phyloP scores from a whole-genome alignment of 2,888 invertebrate genomes.

The Torymus aiolomorphi region DNA sequence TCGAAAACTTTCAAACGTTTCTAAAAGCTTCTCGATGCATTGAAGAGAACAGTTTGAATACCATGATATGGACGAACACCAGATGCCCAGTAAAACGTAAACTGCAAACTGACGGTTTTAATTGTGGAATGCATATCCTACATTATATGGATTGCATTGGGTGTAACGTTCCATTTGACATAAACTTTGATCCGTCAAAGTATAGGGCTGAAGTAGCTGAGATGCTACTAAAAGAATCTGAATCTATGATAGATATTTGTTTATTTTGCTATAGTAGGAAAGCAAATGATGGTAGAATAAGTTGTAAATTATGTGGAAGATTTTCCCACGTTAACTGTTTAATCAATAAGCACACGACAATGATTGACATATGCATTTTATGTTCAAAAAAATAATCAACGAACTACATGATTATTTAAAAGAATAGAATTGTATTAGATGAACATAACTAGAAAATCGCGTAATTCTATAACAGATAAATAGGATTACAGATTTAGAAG shows the following conservation, averaged over 20 bases:
- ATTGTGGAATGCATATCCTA: neutral
- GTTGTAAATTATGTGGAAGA: neutral
- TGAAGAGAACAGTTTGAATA: neutral
- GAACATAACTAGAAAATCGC: too few relatives aligned
- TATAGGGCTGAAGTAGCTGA: neutral
- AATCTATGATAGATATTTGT: neutral
- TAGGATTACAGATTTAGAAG: too few relatives aligned
- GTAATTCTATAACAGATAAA: too few relatives aligned
- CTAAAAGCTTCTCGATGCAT: neutral
- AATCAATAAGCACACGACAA: too few relatives aligned
- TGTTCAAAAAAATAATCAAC: too few relatives aligned
- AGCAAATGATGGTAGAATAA: neutral
- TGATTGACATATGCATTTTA: too few relatives aligned
- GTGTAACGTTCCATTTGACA: neutral
- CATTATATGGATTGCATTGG: neutral
- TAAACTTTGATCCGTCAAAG: neutral
- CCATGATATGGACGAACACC: neutral
- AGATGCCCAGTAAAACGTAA: neutral
- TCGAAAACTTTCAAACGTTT: neutral
- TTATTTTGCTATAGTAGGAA: neutral
- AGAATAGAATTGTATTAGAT: too few relatives aligned
- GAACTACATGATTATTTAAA: too few relatives aligned
- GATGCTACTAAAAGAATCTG: neutral
- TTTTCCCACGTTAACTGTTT: neutral
- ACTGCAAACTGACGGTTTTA: constrained; percentile 4